Base-by-base conservation (phyloP, 2,797 vertebrate species). In the Silurus lanzhouensis region DNA sequence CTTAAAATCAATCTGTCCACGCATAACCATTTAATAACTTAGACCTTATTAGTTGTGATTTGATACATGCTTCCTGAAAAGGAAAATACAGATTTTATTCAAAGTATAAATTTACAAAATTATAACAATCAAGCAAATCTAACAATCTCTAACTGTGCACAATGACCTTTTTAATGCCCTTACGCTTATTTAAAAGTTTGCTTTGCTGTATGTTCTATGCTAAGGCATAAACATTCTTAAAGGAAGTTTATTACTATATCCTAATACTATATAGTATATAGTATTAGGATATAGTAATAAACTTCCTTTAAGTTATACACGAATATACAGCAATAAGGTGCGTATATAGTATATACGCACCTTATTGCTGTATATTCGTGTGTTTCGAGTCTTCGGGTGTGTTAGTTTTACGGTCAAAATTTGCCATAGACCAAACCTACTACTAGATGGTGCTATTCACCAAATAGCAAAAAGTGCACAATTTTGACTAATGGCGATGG, bases 11-110 rank as follows among this genome's bases (percentile, higher is more conserved):
- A 3, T 7, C 6, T 19, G 10, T 83, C 77, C 20, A 0, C 14
- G 2, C 14, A 27, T 2, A 91, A 77, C 84, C 87, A 90, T 1
- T 20, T 19, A 27, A 88, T 77, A 15, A 91, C 85, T 0, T 84
- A 22, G 5, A 44, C n/a, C 68, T 90, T 90, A 2, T 85, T 83
- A 0, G 0, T 17, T 15, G 0, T 61, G 13, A 83, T 1, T 15
- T 81, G 66, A 2, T 85, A 46, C 78, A 85, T 82, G 58, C 9
- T 66, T 38, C 13, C 55, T 79, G n/a, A 79, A 84, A 71, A 19
- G 5, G 5, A 79, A 48, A 31, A 68, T n/a, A 5, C 6, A 48
- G 7, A 63, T 6, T 13, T 9, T 7, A 58, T 52, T 9, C 1
- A 5, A 48, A 55, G 27, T 22, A 44, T 20, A 44, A 5, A 22